Evolutionary conservation across 92 coral and sea anemone genomes (phyloP).

Genomic region (Epizoanthus ramosus): DNA sequence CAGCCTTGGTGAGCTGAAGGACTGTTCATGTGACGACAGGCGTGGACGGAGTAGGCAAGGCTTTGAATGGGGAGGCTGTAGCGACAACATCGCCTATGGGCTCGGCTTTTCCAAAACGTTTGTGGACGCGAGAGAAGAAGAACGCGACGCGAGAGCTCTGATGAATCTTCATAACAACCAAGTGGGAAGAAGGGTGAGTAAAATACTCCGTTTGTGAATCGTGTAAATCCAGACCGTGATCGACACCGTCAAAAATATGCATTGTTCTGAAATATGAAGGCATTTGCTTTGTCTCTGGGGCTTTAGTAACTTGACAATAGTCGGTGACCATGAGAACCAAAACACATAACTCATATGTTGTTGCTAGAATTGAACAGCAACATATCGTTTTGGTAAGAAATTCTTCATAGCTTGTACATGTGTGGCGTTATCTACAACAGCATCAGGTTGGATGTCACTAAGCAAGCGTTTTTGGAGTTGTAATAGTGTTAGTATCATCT

Average conservation of each 20-base stretch:
- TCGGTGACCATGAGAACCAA: conserved; percentile 4
- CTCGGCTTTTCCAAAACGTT: conserved; percentile 87
- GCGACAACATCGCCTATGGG: conserved; percentile 90
- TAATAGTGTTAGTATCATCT: neutral
- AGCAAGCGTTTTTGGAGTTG: neutral
- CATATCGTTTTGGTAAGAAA: neutral
- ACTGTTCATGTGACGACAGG: conserved; percentile 82
- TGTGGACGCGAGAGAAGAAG: conserved; percentile 92
- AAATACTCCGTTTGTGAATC: neutral
- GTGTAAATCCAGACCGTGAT: neutral
- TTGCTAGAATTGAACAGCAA: neutral
- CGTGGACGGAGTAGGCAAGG: conserved; percentile 82
- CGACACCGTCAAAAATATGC: conserved; percentile 8
- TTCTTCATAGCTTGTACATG: no score
- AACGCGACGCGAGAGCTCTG: conserved; percentile 88
- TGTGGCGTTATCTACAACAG: neutral
- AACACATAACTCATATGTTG: neutral
- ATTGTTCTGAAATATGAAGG: conserved; percentile 7
- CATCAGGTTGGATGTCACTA: neutral
- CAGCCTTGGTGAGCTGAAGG: conserved; percentile 90
- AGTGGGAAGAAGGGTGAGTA: conserved; percentile 93
- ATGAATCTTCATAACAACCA: conserved; percentile 97
- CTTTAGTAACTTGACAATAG: conserved; percentile 20
- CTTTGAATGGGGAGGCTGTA: conserved; percentile 98
- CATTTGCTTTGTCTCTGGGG: conserved; percentile 26